These are phyloP conservation scores for Quiscalus mexicanus DNA, from an alignment of 2,113 vertebrate genomes.

Conservation along the genomic window DNA sequence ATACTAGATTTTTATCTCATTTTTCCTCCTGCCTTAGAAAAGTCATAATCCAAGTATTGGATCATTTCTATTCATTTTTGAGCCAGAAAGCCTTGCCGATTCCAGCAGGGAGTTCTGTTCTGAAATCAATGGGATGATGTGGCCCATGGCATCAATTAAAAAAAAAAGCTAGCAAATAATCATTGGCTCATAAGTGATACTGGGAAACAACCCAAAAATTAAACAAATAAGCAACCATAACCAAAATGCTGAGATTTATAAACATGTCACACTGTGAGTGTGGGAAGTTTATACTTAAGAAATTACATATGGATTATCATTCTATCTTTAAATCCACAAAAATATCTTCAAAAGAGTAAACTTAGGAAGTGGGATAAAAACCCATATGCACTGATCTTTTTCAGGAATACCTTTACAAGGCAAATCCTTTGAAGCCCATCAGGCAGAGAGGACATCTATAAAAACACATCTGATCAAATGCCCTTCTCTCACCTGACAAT, in stretches of 20 bases:
- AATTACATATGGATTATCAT: slow-evolving; percentile 29
- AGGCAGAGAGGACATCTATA: neutral
- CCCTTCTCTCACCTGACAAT: neutral
- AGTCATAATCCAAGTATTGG: slow-evolving; percentile 44
- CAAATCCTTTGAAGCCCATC: neutral
- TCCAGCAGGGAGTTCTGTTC: slow-evolving; percentile 44
- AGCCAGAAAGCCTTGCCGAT: slow-evolving; percentile 26
- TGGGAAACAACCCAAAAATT: slow-evolving; percentile 56
- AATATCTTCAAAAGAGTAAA: slow-evolving; percentile 34
- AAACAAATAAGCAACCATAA: slow-evolving; percentile 57
- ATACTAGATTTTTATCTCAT: slow-evolving; percentile 2
- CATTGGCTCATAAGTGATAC: slow-evolving; percentile 53
- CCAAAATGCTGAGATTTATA: slow-evolving; percentile 27
- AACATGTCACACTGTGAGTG: slow-evolving; percentile 12
- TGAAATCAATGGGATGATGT: slow-evolving; percentile 53
- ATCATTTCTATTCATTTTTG: slow-evolving; percentile 22
- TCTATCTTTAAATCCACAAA: slow-evolving; percentile 18
- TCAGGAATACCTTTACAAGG: neutral
- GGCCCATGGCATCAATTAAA: slow-evolving; percentile 14
- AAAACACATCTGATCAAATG: neutral
- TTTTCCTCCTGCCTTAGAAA: neutral
- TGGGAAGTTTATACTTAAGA: slow-evolving; percentile 31
- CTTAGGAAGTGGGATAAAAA: slow-evolving; percentile 35
- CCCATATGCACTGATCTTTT: neutral
- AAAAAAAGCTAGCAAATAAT: slow-evolving; percentile 43